These are phyloP conservation scores for Borostomias antarcticus DNA, from an alignment of 2,797 vertebrate genomes.

Conservation along the genomic window DNA sequence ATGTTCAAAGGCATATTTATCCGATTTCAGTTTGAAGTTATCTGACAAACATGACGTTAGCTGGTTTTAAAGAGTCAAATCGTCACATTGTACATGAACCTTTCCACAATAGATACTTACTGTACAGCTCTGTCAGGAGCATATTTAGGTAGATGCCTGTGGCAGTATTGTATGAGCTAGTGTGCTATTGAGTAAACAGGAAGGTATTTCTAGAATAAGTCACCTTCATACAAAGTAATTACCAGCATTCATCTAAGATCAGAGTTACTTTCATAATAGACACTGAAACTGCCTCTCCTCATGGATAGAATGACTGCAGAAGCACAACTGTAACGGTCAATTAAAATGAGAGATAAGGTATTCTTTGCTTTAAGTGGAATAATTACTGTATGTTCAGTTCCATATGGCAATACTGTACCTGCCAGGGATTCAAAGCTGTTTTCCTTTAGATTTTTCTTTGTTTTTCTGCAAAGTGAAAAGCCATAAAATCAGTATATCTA, in stretches of 20 bases:
- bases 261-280: slow-evolving; percentile 79
- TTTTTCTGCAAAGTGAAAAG: slow-evolving; percentile 57
- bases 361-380: slow-evolving; percentile 65
- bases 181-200: slow-evolving; percentile 49
- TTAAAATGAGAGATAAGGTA: slow-evolving; percentile 82
- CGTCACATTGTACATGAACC: background rate
- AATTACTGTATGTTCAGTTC: slow-evolving; percentile 68
- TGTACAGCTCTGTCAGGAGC: slow-evolving; percentile 7
- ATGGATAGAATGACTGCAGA: slow-evolving; percentile 69
- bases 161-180: slow-evolving; percentile 57
- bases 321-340: slow-evolving; percentile 77
- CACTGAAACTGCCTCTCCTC: slow-evolving; percentile 74
- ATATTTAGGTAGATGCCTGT: slow-evolving; percentile 41
- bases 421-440: slow-evolving; percentile 71
- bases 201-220: slow-evolving; percentile 62
- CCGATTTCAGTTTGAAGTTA: slow-evolving; percentile 7
- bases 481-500: slow-evolving; percentile 74
- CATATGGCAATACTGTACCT: slow-evolving; percentile 73
- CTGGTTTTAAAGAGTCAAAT: background rate
- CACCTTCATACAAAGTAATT: slow-evolving; percentile 72
- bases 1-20: slow-evolving; percentile 16
- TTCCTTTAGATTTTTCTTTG: slow-evolving; percentile 54
- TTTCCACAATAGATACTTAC: background rate
- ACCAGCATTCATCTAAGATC: slow-evolving; percentile 74
- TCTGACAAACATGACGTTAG: background rate